These are phyloP conservation scores for Spea bombifrons DNA, from an alignment of 2,113 vertebrate species.

Conservation along the genomic window DNA sequence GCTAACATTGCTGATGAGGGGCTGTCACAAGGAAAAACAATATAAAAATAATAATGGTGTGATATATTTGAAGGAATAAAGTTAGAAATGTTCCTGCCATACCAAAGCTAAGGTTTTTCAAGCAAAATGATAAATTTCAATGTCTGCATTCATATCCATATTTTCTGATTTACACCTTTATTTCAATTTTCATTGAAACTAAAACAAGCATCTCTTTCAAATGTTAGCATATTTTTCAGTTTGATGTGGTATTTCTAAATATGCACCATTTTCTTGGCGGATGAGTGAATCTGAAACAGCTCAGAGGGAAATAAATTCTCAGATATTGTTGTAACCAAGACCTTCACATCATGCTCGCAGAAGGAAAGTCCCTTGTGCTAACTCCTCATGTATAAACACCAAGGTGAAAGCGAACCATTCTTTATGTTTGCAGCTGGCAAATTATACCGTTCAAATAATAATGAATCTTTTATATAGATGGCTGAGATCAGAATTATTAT, in stretches of 20 bases:
- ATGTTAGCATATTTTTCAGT: background rate
- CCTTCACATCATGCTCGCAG: background rate
- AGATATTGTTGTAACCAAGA: background rate
- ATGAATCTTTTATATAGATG: constrained; percentile 1
- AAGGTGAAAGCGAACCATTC: background rate
- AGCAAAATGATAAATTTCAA: no score
- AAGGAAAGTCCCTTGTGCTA: background rate
- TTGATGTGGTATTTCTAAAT: background rate
- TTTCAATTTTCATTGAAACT: no score
- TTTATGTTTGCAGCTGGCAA: background rate
- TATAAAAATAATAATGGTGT: no score
- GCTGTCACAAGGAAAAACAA: no score
- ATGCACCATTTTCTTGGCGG: background rate
- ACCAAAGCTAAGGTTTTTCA: no score
- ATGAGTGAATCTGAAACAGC: background rate
- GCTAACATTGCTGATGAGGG: no score
- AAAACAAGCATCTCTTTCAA: background rate
- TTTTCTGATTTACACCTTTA: no score
- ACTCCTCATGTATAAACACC: background rate
- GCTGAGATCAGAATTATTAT: background rate
- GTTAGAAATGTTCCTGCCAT: no score
- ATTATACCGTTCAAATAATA: background rate
- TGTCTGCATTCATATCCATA: no score
- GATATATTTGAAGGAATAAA: no score
- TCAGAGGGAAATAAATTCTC: background rate